These are phyloP conservation scores for Anas platyrhynchos DNA, from an alignment of 2,113 vertebrate genomes.

Conservation along the genomic window DNA sequence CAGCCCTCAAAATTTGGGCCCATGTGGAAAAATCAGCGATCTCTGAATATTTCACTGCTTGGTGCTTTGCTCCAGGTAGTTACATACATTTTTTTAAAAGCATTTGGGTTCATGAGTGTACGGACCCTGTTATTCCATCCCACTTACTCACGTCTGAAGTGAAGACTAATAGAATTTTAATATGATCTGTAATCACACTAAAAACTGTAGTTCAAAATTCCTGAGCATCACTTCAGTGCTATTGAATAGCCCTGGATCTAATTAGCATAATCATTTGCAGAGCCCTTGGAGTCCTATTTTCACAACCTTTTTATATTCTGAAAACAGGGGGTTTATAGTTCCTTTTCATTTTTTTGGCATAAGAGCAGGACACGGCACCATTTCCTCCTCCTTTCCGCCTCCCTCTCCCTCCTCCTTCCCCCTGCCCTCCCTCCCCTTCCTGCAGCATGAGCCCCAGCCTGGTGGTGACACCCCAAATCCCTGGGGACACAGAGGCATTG, in stretches of 20 bases:
- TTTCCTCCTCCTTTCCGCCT: background rate
- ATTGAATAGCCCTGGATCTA: slow-evolving; percentile 65
- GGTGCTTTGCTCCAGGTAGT: background rate
- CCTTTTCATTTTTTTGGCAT: slow-evolving; percentile 46
- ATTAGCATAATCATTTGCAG: slow-evolving; percentile 66
- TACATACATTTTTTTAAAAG: background rate
- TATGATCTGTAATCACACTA: slow-evolving; percentile 76
- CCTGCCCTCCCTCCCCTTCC: background rate
- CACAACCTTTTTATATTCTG: slow-evolving; percentile 64
- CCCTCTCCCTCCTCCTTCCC: background rate
- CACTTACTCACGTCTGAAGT: slow-evolving; percentile 27
- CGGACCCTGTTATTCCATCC: background rate
- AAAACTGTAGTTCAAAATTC: slow-evolving; percentile 76
- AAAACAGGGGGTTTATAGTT: slow-evolving; percentile 70
- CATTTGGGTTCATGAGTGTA: background rate
- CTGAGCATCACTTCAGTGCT: slow-evolving; percentile 70
- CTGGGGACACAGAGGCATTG: background rate
- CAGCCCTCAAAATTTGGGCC: background rate
- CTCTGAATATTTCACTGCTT: background rate
- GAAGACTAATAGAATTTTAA: slow-evolving; percentile 76
- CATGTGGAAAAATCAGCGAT: background rate
- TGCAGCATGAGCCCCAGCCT: background rate
- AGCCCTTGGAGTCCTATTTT: slow-evolving; percentile 55
- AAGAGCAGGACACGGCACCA: slow-evolving; percentile 4
- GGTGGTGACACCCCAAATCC: background rate